Base-by-base conservation (phyloP, 2,113 vertebrate species). In the Scopus umbretta region DNA sequence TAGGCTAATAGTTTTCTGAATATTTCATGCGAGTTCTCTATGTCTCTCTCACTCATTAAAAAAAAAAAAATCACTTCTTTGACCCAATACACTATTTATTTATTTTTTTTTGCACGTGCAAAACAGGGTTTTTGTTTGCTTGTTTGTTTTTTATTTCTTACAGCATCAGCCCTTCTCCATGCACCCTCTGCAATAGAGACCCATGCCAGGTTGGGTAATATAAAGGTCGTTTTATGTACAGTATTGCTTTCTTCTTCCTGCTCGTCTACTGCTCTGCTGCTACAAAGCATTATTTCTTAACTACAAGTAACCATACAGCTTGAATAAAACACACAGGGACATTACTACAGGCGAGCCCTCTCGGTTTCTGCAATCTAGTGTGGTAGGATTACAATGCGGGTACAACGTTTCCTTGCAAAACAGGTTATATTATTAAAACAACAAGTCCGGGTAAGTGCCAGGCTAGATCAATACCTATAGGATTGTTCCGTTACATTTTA, bases 381-480 rank as follows among this genome's bases (percentile, higher is more conserved):
- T 98, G 98, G 98, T 97, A 97, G 96, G 98, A 94, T 92, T 96
- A 97, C 95, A 93, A 98, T 97, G 98, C 95, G 98, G 95, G 97
- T 93, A 97, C 96, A 87, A 98, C 90, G 93, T 93, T 97, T 97
- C 97, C 97, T 96, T 98, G 98, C 98, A 96, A 98, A 97, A 98
- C 94, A 91, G 97, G 95, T 88, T 95, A 86, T 98, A 98, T 98
- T 93, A 97, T 96, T 97, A 95, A 98, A 98, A 98, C 98, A 98
- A 98, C 98, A 95, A 98, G 98, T 98, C 99, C 98, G 98, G 98
- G 97, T 98, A 99, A 98, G 98, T 99, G 99, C 98, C 99, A 98
- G 98, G 98, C 98, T 97, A 98, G 98, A 97, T 98, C 98, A 98
- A 98, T 98, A 98, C 98, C 98, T 98, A 98, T 75, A 92, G 98